Evolutionary conservation across 1,140 invertebrate genomes (phyloP).

Genomic region (Camponotus pennsylvanicus): DNA sequence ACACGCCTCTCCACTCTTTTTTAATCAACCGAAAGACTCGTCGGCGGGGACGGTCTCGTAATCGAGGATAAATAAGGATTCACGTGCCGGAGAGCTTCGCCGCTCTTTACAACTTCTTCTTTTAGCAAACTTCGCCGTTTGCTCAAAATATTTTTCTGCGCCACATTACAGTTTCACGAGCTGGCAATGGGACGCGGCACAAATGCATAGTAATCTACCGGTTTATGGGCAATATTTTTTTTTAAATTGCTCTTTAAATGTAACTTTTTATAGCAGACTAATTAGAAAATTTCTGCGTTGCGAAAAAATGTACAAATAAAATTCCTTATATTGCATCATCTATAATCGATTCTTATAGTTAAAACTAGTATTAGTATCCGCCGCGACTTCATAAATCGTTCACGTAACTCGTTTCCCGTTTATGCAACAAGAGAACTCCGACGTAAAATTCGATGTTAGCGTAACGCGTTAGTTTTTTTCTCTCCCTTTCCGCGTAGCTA

Average conservation of each 20-base stretch:
- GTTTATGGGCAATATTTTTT: neutral
- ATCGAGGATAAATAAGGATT: conserved; percentile 62
- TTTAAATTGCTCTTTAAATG: neutral
- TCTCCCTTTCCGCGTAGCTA: neutral
- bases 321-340: neutral
- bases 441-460: conserved; percentile 33
- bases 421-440: neutral
- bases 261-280: neutral
- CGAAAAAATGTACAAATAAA: neutral
- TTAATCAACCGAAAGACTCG: conserved; percentile 62
- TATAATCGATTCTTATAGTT: neutral
- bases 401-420: conserved; percentile 20
- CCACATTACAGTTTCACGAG: conserved; percentile 20
- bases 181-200: neutral
- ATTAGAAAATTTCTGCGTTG: neutral
- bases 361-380: neutral
- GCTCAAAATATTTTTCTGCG: conserved; percentile 42
- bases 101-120: conserved; percentile 39
- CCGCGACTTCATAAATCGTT: neutral
- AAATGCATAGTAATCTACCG: conserved; percentile 29
- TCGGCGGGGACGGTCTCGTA: conserved; percentile 48
- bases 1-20: conserved; percentile 52
- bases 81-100: conserved; percentile 4
- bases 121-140: conserved; percentile 48
- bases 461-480: conserved; percentile 4